phyloP scores from a whole-genome alignment of 2,888 invertebrate species.

The Cerceris ruficornis region DNA sequence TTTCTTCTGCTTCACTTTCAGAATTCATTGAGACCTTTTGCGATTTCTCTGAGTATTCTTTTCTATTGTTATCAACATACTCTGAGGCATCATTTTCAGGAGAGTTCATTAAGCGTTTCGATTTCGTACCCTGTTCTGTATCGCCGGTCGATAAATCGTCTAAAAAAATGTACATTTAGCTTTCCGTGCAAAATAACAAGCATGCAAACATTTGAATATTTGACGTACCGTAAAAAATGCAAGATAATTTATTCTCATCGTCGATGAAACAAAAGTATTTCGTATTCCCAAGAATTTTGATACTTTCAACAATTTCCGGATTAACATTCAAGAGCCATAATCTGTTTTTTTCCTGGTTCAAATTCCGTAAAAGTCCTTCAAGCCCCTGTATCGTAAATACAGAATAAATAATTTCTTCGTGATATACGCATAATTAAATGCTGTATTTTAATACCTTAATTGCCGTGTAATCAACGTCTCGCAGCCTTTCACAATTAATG shows the following conservation, averaged over 20 bases:
- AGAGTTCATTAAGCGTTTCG: slow-evolving; percentile 1
- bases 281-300: slow-evolving; percentile 63
- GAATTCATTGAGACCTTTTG: background rate
- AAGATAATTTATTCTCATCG: slow-evolving; percentile 63
- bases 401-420: background rate
- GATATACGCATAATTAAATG: background rate
- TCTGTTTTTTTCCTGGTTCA: slow-evolving; percentile 82
- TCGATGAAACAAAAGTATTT: slow-evolving; percentile 67
- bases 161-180: background rate
- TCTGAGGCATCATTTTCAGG: background rate
- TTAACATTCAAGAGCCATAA: slow-evolving; percentile 83
- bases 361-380: slow-evolving; percentile 83
- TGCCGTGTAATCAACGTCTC: slow-evolving; percentile 87
- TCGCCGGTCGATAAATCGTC: background rate
- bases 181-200: background rate
- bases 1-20: slow-evolving; percentile 12
- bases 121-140: slow-evolving; percentile 1
- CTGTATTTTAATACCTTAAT: slow-evolving; percentile 82
- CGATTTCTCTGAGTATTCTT: background rate
- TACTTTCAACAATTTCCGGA: slow-evolving; percentile 69
- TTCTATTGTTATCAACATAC: background rate
- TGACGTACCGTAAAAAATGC: slow-evolving; percentile 46
- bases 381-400: slow-evolving; percentile 82
- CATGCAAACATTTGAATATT: background rate
- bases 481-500: slow-evolving; percentile 86